phyloP scores from a whole-genome alignment of 2,797 vertebrate species.

The Rachycentron canadum region DNA sequence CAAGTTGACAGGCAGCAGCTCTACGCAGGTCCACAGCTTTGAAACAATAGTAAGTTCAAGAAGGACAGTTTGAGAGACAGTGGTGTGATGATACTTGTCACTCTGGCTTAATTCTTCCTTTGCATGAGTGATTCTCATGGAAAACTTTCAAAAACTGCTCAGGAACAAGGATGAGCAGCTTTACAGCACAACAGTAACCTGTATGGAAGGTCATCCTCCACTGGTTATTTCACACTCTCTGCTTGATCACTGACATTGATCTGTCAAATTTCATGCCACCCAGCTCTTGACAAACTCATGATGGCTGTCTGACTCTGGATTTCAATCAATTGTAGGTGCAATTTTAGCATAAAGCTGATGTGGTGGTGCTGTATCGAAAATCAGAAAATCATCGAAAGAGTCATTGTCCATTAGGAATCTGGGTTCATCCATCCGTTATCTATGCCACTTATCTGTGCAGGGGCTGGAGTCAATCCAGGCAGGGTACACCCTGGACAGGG shows the following conservation, averaged over 20 bases:
- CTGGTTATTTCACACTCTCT: background rate
- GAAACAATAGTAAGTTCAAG: background rate
- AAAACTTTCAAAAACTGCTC: background rate
- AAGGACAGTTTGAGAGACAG: slow-evolving; percentile 6
- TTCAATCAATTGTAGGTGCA: no score
- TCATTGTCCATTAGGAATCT: no score
- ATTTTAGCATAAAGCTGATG: no score
- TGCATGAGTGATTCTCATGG: background rate
- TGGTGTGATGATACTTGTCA: background rate
- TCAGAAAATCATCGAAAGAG: no score
- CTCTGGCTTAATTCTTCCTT: background rate
- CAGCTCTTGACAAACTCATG: no score
- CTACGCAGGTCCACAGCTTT: background rate
- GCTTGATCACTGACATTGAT: background rate
- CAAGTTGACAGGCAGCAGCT: slow-evolving; percentile 30
- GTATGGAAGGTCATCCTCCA: background rate
- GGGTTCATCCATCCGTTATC: no score
- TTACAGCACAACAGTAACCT: background rate
- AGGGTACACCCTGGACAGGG: no score
- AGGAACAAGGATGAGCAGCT: background rate
- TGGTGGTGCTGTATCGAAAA: no score
- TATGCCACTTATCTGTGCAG: no score
- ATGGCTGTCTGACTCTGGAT: no score
- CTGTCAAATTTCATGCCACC: no score
- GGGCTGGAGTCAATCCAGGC: no score